Evolutionary conservation across 1,140 invertebrate genomes (phyloP), one percentile per base, ranked within the genome.

Genomic region (Caenorhabditis brenneri): DNA sequence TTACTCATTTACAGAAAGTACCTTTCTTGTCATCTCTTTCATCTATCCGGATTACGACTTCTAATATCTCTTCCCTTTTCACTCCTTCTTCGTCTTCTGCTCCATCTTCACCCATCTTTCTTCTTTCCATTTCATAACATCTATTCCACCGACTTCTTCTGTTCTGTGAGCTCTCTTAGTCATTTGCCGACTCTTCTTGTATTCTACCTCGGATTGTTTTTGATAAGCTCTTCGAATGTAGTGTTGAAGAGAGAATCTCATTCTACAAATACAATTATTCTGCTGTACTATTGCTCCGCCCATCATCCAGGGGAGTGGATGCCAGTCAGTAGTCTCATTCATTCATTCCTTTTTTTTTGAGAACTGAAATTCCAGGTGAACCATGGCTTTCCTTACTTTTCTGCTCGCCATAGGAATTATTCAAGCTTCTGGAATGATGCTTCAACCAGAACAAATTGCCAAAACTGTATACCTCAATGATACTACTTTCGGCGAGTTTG

Each of bases 221-320:
- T 74, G 33, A 74, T 74, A 74, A 74, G 33, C 65, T 31, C 33
- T 74, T 27, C n/a, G 65, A 74, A 74, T 74, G 65, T 74, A 74
- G 65, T 74, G 16, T 74, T 42, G 6, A 5, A n/a, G 60, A 65
- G 31, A 65, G 36, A 10, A 74, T 12, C 3, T 29, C 46, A 3
- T 3, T 27, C 6, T 29, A 74, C 6, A 22, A 74, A 29, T 42
- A 74, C 16, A 2, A 15, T 42, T 42, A 15, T 42, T 22, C 65
- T 39, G 36, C 65, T 39, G 33, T 74, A 74, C 65, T 74, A 74
- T 74, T 39, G 65, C 65, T 42, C 65, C 65, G 65, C 65, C 65
- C 65, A 5, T 15, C 10, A 27, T 27, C 53, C 1, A 15, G 9
- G 36, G 36, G 39, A 42, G 39, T 42, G 39, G 39, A 42, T 42